Conservation (phyloP, 2,113 vertebrate species). For the Gobius niger region DNA sequence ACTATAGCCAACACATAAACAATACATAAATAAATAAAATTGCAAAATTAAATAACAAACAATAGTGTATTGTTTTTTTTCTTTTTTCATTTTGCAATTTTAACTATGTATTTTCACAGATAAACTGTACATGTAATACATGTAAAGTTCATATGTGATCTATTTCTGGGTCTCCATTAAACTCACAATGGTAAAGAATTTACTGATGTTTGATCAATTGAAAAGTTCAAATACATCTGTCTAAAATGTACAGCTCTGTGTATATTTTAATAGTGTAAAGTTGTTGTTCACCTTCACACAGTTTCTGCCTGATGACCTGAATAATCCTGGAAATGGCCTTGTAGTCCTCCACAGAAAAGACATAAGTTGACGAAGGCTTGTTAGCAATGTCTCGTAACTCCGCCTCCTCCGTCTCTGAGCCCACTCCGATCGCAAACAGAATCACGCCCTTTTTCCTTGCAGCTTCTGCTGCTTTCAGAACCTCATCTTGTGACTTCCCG, state of each 20-base stretch:
- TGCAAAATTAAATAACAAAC: not conserved
- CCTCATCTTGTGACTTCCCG: conserved; percentile 95
- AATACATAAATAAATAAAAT: not conserved
- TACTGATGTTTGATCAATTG: not conserved
- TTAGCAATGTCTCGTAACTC: conserved; percentile 93
- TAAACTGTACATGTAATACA: too few species aligned
- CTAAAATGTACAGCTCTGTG: not conserved
- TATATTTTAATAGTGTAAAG: not conserved
- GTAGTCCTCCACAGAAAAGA: conserved; percentile 96
- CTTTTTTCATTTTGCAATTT: too few species aligned
- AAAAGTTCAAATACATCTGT: not conserved
- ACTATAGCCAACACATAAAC: not conserved
- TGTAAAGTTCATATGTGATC: not conserved
- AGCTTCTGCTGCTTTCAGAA: conserved; percentile 86
- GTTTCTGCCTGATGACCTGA: conserved; percentile 94
- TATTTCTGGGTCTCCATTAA: not conserved
- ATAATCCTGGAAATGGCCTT: conserved; percentile 94
- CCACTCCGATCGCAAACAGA: conserved; percentile 94
- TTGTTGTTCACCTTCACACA: conserved; percentile 89
- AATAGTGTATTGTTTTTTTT: not conserved
- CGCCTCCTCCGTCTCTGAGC: conserved; percentile 86
- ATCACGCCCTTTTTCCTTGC: conserved; percentile 91
- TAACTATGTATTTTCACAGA: too few species aligned
- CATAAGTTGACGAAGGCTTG: conserved; percentile 90
- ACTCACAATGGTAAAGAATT: not conserved